These are phyloP conservation scores for Drosophila asahinai DNA, from an alignment of 1,140 invertebrate species.

Conservation along the genomic window DNA sequence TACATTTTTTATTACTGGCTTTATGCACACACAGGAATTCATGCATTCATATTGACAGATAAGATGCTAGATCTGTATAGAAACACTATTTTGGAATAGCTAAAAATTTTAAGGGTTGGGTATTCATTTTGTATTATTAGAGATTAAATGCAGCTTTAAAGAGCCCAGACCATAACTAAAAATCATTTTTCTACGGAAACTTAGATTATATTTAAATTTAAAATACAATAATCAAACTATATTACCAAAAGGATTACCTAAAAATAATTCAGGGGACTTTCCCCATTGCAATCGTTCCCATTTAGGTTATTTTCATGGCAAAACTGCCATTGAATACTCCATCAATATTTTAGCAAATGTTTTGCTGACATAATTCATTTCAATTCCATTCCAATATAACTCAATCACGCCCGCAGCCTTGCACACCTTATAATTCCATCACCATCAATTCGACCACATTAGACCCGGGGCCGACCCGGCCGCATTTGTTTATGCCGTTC, in stretches of 20 bases:
- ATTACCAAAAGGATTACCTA: too few species aligned
- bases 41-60: too few species aligned
- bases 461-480: slow-evolving; percentile 21
- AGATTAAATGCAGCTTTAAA: too few species aligned
- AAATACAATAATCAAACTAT: too few species aligned
- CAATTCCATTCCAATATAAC: slow-evolving; percentile 32
- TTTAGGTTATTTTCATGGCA: slow-evolving; percentile 8
- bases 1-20: neutral
- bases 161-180: too few species aligned
- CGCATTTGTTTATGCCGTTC: slow-evolving; percentile 43
- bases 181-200: too few species aligned
- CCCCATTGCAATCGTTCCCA: neutral
- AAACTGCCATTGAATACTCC: slow-evolving; percentile 4
- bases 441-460: slow-evolving; percentile 46
- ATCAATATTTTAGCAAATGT: slow-evolving; percentile 40
- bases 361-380: slow-evolving; percentile 49
- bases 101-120: too few species aligned
- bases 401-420: slow-evolving; percentile 38
- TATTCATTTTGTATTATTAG: too few species aligned
- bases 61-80: too few species aligned
- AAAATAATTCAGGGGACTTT: neutral
- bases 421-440: slow-evolving; percentile 38
- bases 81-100: too few species aligned
- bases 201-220: too few species aligned
- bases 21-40: too few species aligned